Evolutionary conservation across 2,113 vertebrate genomes (phyloP), one percentile per base, ranked within the genome.

Genomic region (Anser cygnoides): DNA sequence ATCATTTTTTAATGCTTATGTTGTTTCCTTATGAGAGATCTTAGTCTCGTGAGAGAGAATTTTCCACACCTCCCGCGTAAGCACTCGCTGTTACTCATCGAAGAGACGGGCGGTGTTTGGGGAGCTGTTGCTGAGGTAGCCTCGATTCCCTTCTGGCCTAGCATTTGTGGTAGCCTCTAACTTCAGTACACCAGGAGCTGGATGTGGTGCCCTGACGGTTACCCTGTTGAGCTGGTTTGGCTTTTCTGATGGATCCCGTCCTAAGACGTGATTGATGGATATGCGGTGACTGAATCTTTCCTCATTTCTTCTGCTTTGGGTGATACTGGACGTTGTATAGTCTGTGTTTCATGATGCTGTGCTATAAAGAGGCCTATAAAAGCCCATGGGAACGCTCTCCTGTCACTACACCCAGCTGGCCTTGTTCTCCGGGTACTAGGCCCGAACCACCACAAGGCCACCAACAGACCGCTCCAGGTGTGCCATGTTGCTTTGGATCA

Each of bases 281-380:
- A 9, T 15, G 2, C 49, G 31, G 9, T 84, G 61, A 46, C 29
- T 35, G n/a, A 72, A 22, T 58, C 10, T 72, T 93, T 72, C 44
- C 50, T 76, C 44, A 31, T 17, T 3, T 73, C 23, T 33, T 4
- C 22, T 0, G 0, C 21, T 66, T 31, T 76, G 21, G 59, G 35
- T 0, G 10, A 58, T 49, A 39, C 13, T 65, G 89, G 84, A 61
- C 11, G 1, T 76, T 31, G n/a, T 0, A 0, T 44, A 26, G 18
- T 35, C 28, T 77, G 70, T 72, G 46, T 62, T 92, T 91, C 3
- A 13, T 21, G 13, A 59, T 46, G 31, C 9, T 80, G 39, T n/a
- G 15, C 43, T 89, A 4, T 33, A 72, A 79, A 33, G 41, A 84
- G 7, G n/a, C 8, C 46, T 22, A 49, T 22, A 49, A 49, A 49